A percentile compares a stretch with the other conserved stretches of the same genome.
phyloP scores from a whole-genome alignment of 2,888 invertebrate genomes.

The Prenolepis imparis region DNA sequence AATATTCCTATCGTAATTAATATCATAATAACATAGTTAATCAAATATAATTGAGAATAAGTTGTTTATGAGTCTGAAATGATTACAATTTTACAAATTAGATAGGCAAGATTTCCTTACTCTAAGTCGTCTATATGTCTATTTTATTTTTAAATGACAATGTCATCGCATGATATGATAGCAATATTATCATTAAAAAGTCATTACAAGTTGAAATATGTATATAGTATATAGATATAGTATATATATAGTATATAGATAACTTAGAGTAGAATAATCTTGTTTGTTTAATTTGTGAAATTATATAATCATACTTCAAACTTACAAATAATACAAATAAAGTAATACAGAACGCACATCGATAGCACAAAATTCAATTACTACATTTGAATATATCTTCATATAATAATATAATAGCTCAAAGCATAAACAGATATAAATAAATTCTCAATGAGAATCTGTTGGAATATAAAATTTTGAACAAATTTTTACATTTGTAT shows the following conservation, averaged over 20 bases:
- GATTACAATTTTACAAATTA: background rate
- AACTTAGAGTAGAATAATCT: background rate
- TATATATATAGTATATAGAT: too few species aligned
- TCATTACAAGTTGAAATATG: too few species aligned
- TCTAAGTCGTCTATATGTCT: too few species aligned
- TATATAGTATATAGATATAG: too few species aligned
- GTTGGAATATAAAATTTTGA: background rate
- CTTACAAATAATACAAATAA: background rate
- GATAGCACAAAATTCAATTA: background rate
- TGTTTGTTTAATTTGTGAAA: background rate
- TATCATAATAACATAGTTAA: background rate
- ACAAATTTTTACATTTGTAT: background rate
- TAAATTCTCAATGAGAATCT: background rate
- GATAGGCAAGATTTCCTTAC: too few species aligned
- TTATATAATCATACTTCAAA: background rate
- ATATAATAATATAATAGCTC: background rate
- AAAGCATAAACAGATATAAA: background rate
- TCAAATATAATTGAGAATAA: background rate
- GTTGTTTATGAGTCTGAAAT: background rate
- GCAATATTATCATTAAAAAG: too few species aligned
- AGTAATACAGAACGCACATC: background rate
- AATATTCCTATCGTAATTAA: background rate
- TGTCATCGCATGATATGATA: too few species aligned
- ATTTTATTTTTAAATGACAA: too few species aligned
- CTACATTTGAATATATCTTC: background rate